A percentile compares a stretch with the other conserved stretches of the same genome.
phyloP scores from a whole-genome alignment of 2,888 invertebrate species.

The Heliconius sara region DNA sequence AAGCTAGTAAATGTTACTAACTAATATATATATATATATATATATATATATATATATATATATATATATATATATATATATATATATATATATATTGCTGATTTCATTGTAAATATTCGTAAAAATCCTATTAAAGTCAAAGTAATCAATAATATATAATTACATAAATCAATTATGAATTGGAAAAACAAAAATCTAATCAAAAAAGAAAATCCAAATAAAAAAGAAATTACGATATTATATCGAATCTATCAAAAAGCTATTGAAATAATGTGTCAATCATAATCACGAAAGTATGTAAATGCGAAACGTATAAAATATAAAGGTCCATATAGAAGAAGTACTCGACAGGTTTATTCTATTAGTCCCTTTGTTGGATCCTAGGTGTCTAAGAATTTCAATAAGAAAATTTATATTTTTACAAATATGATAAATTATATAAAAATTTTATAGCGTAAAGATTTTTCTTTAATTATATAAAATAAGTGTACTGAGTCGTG shows the following conservation, averaged over 20 bases:
- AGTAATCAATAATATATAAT: not conserved
- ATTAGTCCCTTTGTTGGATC: not conserved
- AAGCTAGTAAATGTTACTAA: no score
- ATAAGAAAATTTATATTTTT: not conserved
- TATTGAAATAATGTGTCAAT: slow-evolving; percentile 12
- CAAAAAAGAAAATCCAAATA: not conserved
- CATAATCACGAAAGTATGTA: slow-evolving; percentile 9
- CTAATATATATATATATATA: no score
- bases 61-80: no score
- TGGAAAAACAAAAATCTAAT: not conserved
- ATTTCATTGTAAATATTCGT: no score
- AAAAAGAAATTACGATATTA: not conserved
- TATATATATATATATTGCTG: no score
- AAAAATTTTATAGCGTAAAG: not conserved
- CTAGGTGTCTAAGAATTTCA: slow-evolving; percentile 17
- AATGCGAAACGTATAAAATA: not conserved
- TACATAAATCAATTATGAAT: not conserved
- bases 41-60: no score
- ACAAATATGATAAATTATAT: not conserved
- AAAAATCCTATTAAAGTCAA: not conserved
- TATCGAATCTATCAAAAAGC: not conserved
- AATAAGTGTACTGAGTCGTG: not conserved
- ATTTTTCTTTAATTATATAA: not conserved
- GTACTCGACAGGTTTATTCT: not conserved
- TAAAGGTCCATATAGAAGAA: not conserved